Base-by-base conservation (phyloP, 2,888 invertebrate genomes). In the Helleia helle region DNA sequence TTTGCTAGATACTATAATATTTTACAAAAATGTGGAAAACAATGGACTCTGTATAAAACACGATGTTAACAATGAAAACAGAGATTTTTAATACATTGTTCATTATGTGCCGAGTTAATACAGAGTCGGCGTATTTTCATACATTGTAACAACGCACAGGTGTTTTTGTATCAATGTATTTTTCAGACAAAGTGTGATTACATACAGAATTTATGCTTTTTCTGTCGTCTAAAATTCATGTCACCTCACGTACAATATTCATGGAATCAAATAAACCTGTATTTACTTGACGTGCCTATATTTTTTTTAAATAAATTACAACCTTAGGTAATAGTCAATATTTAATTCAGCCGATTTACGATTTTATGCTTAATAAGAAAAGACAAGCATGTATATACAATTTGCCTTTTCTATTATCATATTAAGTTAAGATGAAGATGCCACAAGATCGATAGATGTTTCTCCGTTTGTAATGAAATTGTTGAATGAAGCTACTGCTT, bases 131-230 rank as follows among this genome's bases (percentile, higher is more conserved):
- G 56, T 22, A 5, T 64, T 63, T 62, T 60, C 55, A 60, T 52
- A 44, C 47, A 40, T 39, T 38, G 49, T 37, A 40, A 40, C 47
- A 47, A 42, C 44, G 58, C 65, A 60, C 75, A 74, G 77, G 73
- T 75, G 74, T 56, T 57, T 52, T 58, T 50, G 62, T 62, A 62
- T 54, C 60, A 53, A 52, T 52, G 60, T 59, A 62, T 67, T 65
- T 65, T 52, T 44, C 60, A 63, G 62, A 71, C 71, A 66, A 69
- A 69, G 60, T 56, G 60, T 34, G 18, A 34, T 22, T 34, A 34
- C 13, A 18, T 22, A 8, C 8, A n/a, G 22, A 7, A 15, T 18
- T 31, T 22, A 18, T 34, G 34, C 12, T 34, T 9, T 22, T 34
- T 34, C 12, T 34, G 34, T 4, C 34, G 34, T 22, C 4, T 34